Evolutionary conservation across 2,797 vertebrate species (phyloP).

Genomic region (Phataginus tricuspis): DNA sequence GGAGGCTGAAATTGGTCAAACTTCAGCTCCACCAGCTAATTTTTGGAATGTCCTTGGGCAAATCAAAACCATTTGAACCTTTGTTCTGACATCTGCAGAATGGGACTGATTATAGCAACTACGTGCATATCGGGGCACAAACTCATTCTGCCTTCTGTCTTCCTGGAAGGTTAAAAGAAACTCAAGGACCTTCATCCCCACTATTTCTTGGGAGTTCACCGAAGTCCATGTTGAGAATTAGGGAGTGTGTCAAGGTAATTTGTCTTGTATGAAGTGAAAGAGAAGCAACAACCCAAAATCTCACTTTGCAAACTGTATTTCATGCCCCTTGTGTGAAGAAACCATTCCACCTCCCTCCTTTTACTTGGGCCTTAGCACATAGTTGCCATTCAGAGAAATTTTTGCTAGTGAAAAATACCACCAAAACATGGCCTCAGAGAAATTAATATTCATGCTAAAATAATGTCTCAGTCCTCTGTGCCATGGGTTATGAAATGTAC

Average conservation of each 20-base stretch:
- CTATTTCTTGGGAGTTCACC: not conserved
- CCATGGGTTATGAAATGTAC: not conserved
- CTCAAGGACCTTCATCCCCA: not conserved
- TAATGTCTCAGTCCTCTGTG: not conserved
- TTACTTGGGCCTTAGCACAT: not conserved
- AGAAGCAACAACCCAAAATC: not conserved
- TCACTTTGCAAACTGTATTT: not conserved
- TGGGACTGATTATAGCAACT: not conserved
- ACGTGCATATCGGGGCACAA: not conserved
- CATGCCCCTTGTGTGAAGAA: not conserved
- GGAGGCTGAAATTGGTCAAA: not conserved
- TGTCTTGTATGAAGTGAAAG: not conserved
- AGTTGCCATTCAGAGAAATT: not conserved
- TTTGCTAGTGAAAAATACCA: not conserved
- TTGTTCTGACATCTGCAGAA: not conserved
- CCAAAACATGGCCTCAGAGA: not conserved
- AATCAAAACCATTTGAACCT: not conserved
- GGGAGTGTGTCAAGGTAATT: not conserved
- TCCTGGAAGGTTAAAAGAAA: not conserved
- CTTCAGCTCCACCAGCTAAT: not conserved
- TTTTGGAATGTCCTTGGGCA: not conserved
- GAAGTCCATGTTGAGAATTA: not conserved
- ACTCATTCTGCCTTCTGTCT: not conserved
- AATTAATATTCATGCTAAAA: not conserved
- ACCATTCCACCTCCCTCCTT: not conserved